Evolutionary conservation across 30 jellyfish, hydroid and myxozoan genomes (phyloP).

Genomic region (Aurelia sp.): DNA sequence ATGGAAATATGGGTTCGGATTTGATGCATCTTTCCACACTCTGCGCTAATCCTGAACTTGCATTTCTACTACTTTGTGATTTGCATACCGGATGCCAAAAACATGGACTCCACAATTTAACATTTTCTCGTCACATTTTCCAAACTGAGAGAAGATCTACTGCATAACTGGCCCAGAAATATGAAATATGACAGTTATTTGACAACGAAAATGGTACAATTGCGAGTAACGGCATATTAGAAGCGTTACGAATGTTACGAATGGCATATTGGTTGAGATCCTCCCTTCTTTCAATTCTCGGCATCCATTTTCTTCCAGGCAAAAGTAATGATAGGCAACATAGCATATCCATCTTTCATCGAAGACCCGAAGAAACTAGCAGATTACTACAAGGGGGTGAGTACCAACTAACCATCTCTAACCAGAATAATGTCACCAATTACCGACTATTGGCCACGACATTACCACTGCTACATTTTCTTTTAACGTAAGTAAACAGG

Average conservation of each 20-base stretch:
- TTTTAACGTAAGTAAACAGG: no score
- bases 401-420: not conserved
- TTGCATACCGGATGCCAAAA: no score
- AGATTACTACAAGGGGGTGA: conserved; percentile 75
- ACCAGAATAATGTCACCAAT: no score
- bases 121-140: no score
- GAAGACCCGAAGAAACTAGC: conserved; percentile 66
- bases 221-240: not conserved
- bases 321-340: conserved; percentile 72
- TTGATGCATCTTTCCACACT: no score
- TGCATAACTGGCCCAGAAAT: not conserved
- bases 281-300: not conserved
- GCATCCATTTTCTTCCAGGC: conserved; percentile 66
- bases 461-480: no score
- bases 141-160: not conserved
- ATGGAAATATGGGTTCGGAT: not conserved
- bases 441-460: no score
- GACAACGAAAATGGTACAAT: not conserved
- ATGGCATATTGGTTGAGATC: not conserved
- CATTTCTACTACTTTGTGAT: no score
- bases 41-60: no score
- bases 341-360: conserved; percentile 90
- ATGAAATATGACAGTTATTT: not conserved
- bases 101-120: no score
- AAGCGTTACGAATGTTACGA: not conserved